A percentile compares a stretch with the other conserved stretches of the same genome.
phyloP scores from a whole-genome alignment of 2,113 vertebrate genomes.

The Aspiorhynchus laticeps region DNA sequence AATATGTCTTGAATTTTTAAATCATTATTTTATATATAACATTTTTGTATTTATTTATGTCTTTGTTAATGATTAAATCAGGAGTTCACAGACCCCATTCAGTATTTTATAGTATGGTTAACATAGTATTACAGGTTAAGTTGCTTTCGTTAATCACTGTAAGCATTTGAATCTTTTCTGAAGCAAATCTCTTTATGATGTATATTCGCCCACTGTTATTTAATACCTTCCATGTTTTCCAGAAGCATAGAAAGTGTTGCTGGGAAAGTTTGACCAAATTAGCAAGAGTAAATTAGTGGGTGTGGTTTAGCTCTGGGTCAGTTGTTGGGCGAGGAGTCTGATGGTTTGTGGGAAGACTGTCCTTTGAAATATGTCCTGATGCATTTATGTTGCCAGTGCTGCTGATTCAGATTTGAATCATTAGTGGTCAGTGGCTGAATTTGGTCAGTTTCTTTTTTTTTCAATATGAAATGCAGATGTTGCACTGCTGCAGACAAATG shows the following conservation, averaged over 20 bases:
- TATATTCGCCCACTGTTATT: background rate
- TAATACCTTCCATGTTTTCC: constrained; percentile 4
- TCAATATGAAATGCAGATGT: background rate
- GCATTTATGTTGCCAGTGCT: constrained; percentile 7
- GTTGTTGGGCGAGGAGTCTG: constrained; percentile 21
- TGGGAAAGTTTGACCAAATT: constrained; percentile 20
- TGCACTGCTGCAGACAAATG: background rate
- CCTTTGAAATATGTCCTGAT: constrained; percentile 1
- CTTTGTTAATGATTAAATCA: background rate
- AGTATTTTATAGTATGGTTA: background rate
- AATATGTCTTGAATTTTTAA: background rate
- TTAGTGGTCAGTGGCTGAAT: constrained; percentile 37
- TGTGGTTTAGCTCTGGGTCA: background rate
- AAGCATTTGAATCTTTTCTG: background rate
- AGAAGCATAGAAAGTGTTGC: background rate
- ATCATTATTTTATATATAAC: background rate
- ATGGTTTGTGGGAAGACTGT: constrained; percentile 22
- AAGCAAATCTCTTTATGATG: background rate
- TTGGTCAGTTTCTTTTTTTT: constrained; percentile 1
- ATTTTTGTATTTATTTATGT: background rate
- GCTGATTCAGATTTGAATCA: constrained; percentile 34
- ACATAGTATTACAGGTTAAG: background rate
- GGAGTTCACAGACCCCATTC: background rate
- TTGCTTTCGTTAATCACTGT: background rate
- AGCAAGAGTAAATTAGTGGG: background rate